phyloP scores from a whole-genome alignment of 2,888 invertebrate species.

The Rhodophaea formosa region DNA sequence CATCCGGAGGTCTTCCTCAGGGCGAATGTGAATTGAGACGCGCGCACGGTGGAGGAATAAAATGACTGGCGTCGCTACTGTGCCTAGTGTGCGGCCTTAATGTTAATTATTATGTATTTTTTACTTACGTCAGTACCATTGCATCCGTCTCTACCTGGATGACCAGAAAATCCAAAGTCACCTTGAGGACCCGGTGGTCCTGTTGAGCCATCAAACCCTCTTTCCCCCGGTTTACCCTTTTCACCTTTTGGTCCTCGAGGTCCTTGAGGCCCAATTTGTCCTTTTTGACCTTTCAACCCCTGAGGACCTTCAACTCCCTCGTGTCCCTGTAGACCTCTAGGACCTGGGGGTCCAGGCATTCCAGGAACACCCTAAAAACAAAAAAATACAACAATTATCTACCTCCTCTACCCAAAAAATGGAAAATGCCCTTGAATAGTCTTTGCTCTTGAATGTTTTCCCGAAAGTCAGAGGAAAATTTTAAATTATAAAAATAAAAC shows the following conservation, averaged over 20 bases:
- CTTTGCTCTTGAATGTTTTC: too few species aligned
- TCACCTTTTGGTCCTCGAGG: slow-evolving; percentile 92
- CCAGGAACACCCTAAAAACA: slow-evolving; percentile 87
- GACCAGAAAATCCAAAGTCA: slow-evolving; percentile 86
- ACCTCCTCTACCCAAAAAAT: not conserved
- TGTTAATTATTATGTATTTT: not conserved
- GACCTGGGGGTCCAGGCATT: slow-evolving; percentile 85
- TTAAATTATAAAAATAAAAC: too few species aligned
- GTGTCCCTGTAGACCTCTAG: slow-evolving; percentile 89
- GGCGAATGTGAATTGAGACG: too few species aligned
- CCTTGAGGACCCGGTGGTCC: slow-evolving; percentile 84
- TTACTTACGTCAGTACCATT: slow-evolving; percentile 94
- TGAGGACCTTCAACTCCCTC: slow-evolving; percentile 92
- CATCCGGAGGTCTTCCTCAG: too few species aligned
- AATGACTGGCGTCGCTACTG: too few species aligned
- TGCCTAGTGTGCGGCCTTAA: too few species aligned
- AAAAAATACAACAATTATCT: not conserved
- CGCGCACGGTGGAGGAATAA: too few species aligned
- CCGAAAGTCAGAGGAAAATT: too few species aligned
- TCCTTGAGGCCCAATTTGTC: slow-evolving; percentile 91
- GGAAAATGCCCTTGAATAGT: too few species aligned
- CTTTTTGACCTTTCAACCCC: slow-evolving; percentile 94
- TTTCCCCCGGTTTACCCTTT: slow-evolving; percentile 91
- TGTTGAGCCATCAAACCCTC: slow-evolving; percentile 83
- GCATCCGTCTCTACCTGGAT: slow-evolving; percentile 95